Evolutionary conservation across 2,797 vertebrate genomes (phyloP).

Genomic region (Synaphobranchus kaupii): DNA sequence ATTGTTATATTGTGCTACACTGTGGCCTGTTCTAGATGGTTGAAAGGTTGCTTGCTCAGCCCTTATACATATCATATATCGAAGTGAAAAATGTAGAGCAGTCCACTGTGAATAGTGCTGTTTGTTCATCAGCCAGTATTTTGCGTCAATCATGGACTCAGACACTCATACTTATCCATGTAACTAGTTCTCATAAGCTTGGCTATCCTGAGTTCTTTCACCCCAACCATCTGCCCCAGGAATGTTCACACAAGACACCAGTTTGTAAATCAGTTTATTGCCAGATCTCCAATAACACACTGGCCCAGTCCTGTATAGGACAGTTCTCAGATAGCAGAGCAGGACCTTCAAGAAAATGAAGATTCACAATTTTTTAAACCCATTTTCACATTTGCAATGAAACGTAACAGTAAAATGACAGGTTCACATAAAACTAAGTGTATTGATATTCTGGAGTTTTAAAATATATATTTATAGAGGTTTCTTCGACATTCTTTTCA

Average conservation of each 20-base stretch:
- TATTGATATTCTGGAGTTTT: background rate
- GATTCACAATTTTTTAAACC: background rate
- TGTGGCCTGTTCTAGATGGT: no score
- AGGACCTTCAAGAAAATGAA: background rate
- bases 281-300: background rate
- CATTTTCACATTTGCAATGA: background rate
- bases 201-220: background rate
- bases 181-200: background rate
- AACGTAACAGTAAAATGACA: background rate
- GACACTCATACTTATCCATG: background rate
- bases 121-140: background rate
- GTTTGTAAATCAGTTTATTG: conserved; percentile 2
- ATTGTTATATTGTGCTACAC: no score
- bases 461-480: background rate
- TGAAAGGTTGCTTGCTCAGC: no score
- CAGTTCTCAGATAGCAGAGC: background rate
- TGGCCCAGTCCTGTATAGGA: background rate
- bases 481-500: background rate
- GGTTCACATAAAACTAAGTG: background rate
- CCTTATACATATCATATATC: no score
- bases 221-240: background rate
- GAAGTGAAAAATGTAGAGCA: no score
- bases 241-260: background rate
- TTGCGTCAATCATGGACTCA: background rate
- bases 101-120: background rate